phyloP scores from a whole-genome alignment of 2,113 vertebrate species.

The Astatoreochromis straeleni region DNA sequence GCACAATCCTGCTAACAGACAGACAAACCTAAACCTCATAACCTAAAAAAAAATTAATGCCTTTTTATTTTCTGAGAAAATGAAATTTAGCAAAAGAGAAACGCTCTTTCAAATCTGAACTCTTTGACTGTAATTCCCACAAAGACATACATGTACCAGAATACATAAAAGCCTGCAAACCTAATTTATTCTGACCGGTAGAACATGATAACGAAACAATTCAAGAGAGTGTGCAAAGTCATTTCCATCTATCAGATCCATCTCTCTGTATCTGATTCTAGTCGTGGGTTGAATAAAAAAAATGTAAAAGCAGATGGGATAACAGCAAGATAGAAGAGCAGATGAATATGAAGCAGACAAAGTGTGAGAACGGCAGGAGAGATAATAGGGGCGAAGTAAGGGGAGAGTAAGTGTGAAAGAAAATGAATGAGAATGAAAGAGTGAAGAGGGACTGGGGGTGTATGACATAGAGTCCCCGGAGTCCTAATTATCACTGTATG shows the following conservation, averaged over 20 bases:
- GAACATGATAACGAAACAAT: not conserved
- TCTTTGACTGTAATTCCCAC: not conserved
- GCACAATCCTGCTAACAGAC: not conserved
- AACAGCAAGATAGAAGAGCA: not conserved
- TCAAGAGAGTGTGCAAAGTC: not conserved
- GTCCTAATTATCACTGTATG: constrained; percentile 70
- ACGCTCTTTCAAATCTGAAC: not conserved
- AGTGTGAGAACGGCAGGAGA: constrained; percentile 11
- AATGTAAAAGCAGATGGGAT: not conserved
- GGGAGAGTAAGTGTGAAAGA: not conserved
- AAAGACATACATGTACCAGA: not conserved
- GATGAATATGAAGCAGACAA: constrained; percentile 11
- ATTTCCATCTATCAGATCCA: not conserved
- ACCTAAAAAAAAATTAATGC: not conserved
- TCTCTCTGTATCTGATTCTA: not conserved
- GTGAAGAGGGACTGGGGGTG: constrained; percentile 32
- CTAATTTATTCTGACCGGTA: not conserved
- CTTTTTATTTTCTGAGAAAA: not conserved
- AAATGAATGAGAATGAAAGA: constrained; percentile 1
- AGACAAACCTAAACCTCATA: not conserved
- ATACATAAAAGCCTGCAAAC: not conserved
- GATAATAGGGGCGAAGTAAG: constrained; percentile 2
- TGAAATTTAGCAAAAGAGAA: not conserved
- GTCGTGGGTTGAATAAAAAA: not conserved
- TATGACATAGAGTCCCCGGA: constrained; percentile 54